Percentiles rank a stretch among this genome's conserved stretches.
Conservation (phyloP, 2,888 invertebrate species). For the Apamea monoglypha region DNA sequence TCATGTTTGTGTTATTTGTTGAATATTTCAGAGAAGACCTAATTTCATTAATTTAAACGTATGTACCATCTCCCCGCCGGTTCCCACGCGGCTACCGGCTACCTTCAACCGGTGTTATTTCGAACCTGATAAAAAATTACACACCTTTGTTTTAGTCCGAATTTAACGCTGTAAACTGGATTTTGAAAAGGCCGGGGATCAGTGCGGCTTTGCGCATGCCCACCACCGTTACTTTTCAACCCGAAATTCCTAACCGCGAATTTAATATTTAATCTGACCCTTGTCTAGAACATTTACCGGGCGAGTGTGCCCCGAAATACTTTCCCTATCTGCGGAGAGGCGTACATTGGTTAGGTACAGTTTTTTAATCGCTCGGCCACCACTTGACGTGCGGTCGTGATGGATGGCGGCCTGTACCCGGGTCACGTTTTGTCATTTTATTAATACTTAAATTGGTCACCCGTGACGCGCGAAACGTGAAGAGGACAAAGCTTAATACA, state of each 20-base stretch:
- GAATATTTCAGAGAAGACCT: constrained; percentile 70
- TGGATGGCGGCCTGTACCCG: constrained; percentile 84
- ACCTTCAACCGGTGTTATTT: constrained; percentile 72
- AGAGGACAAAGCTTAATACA: constrained; percentile 75
- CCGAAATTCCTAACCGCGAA: constrained; percentile 89
- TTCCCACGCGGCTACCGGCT: constrained; percentile 46
- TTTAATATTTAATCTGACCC: constrained; percentile 90
- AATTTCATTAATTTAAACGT: constrained; percentile 73
- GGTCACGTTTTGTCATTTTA: constrained; percentile 90
- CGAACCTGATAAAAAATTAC: constrained; percentile 82
- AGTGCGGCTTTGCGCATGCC: constrained; percentile 80
- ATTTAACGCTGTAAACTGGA: constrained; percentile 83
- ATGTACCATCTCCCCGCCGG: constrained; percentile 65
- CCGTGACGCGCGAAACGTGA: constrained; percentile 85
- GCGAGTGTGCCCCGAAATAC: constrained; percentile 85
- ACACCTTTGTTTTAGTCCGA: constrained; percentile 82
- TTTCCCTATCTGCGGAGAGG: constrained; percentile 76
- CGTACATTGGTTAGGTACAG: constrained; percentile 84
- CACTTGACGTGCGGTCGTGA: constrained; percentile 88
- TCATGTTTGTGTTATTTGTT: constrained; percentile 80
- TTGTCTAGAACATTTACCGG: constrained; percentile 89
- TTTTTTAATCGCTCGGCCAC: constrained; percentile 87
- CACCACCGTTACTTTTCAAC: constrained; percentile 85
- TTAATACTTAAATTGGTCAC: constrained; percentile 90
- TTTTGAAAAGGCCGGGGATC: constrained; percentile 79